Conservation (phyloP, 2,113 vertebrate species). For the Corydoras sp. region DNA sequence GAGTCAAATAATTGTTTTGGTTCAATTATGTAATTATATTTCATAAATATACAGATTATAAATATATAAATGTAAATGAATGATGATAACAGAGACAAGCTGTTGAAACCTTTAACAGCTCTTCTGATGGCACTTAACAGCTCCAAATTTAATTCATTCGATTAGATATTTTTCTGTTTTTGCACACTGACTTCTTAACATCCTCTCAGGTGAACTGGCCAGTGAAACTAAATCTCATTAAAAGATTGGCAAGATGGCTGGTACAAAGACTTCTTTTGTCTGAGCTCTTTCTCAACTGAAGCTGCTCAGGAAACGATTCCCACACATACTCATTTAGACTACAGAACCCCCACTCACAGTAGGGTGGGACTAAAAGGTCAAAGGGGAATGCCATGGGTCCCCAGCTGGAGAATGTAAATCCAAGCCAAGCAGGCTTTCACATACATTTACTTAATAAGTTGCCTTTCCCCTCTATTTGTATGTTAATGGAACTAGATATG, state of each 20-base stretch:
- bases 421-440: constrained; percentile 29
- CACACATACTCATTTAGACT: constrained; percentile 24
- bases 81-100: too few relatives aligned
- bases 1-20: too few relatives aligned
- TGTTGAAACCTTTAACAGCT: too few relatives aligned
- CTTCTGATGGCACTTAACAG: too few relatives aligned
- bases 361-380: constrained; percentile 31
- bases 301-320: constrained; percentile 34
- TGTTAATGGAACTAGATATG: too few relatives aligned
- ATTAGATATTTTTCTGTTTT: background rate
- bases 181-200: background rate
- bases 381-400: constrained; percentile 33
- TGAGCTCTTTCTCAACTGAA: constrained; percentile 21
- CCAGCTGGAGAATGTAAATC: constrained; percentile 48
- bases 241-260: constrained; percentile 16
- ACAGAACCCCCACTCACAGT: background rate
- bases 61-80: too few relatives aligned
- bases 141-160: too few relatives aligned
- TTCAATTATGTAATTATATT: too few relatives aligned
- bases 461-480: constrained; percentile 6
- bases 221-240: constrained; percentile 33
- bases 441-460: constrained; percentile 25
- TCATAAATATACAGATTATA: too few relatives aligned
- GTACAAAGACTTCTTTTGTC: constrained; percentile 41
- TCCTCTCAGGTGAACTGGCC: constrained; percentile 26